A percentile compares a stretch with the other conserved stretches of the same genome.
phyloP scores from a whole-genome alignment of 2,888 invertebrate genomes.

The Parnassius glacialis region DNA sequence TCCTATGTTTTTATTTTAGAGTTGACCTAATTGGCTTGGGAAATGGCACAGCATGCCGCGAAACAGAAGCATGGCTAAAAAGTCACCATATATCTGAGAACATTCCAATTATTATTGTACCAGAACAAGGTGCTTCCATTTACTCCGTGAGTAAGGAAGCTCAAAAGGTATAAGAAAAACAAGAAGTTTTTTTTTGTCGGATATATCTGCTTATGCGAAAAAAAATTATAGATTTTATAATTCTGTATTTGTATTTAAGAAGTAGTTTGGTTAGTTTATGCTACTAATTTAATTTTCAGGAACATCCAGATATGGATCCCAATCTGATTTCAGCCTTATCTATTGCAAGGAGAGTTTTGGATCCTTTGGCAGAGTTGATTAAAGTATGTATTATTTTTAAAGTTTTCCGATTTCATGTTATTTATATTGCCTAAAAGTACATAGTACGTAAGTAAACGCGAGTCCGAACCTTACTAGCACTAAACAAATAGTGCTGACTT shows the following conservation, averaged over 20 bases:
- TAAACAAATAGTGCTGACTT: too few relatives aligned
- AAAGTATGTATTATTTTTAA: conserved; percentile 72
- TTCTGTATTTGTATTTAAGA: too few relatives aligned
- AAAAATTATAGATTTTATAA: too few relatives aligned
- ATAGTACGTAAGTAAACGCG: too few relatives aligned
- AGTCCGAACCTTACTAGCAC: too few relatives aligned
- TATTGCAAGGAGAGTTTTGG: conserved; percentile 92
- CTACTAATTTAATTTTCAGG: conserved; percentile 61
- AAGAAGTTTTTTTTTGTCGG: too few relatives aligned
- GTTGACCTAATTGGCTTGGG: conserved; percentile 93
- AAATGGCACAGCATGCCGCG: conserved; percentile 94
- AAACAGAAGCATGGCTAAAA: conserved; percentile 90
- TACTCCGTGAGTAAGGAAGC: conserved; percentile 94
- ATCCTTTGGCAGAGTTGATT: conserved; percentile 94
- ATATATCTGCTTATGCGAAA: too few relatives aligned
- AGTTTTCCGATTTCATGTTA: too few relatives aligned
- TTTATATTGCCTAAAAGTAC: too few relatives aligned
- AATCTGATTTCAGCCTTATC: conserved; percentile 88
- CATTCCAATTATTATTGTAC: conserved; percentile 89
- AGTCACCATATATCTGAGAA: conserved; percentile 69
- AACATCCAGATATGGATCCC: conserved; percentile 91
- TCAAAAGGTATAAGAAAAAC: conserved; percentile 70
- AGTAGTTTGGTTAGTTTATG: too few relatives aligned
- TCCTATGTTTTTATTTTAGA: conserved; percentile 70
- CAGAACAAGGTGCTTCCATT: conserved; percentile 95